Conservation (phyloP, 2,888 invertebrate genomes). For the Tryphoninae sp. region DNA sequence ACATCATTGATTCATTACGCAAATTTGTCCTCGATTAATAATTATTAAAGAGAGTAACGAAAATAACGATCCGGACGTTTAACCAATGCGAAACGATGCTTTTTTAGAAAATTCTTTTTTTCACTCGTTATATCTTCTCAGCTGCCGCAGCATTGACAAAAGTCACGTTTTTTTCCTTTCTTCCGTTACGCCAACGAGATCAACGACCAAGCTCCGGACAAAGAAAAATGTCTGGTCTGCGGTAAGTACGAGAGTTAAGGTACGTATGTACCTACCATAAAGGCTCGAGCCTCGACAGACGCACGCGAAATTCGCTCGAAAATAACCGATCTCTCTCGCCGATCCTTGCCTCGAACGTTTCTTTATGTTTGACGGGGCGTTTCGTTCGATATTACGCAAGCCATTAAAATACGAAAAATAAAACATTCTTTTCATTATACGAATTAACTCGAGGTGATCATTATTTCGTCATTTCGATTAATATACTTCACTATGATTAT, state of each 20-base stretch:
- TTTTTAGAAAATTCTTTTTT: too few species aligned
- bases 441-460: too few species aligned
- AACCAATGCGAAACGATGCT: neutral
- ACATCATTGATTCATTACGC: conserved; percentile 48
- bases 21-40: conserved; percentile 55
- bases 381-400: conserved; percentile 13
- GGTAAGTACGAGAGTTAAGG: neutral
- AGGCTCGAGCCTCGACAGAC: neutral
- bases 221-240: conserved; percentile 24
- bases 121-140: neutral
- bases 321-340: conserved; percentile 6
- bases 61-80: neutral
- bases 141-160: neutral
- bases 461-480: too few species aligned
- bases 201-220: conserved; percentile 40
- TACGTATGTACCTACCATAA: conserved; percentile 1
- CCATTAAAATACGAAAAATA: neutral
- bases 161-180: conserved; percentile 1
- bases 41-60: conserved; percentile 37
- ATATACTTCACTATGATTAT: too few species aligned
- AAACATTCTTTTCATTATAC: too few species aligned
- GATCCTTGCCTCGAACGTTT: conserved; percentile 5
- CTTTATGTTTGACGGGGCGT: conserved; percentile 1
- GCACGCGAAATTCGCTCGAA: conserved; percentile 15
- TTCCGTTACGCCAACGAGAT: conserved; percentile 17